Evolutionary conservation across 2,888 invertebrate species (phyloP), one percentile per base, ranked within the genome.

Genomic region (Habroteleia sp.): DNA sequence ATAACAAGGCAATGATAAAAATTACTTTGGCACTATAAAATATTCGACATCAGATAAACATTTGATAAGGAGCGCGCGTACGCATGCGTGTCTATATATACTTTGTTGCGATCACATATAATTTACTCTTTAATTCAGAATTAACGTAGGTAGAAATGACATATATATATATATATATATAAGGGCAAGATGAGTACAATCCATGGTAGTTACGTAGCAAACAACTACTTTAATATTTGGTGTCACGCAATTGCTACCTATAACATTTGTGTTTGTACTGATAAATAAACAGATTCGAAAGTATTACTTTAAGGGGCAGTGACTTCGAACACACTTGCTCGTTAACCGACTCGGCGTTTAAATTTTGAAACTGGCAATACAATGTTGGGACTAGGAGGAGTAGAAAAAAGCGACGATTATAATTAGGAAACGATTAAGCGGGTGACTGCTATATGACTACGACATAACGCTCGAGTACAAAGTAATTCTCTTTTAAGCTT

Each of bases 151-250:
- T 48, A 68, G 48, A 72, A 63, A 41, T 63, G 42, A 46, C 44
- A 39, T 58, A n/a, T n/a, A n/a, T n/a, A n/a, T n/a, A n/a, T n/a
- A n/a, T n/a, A n/a, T n/a, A n/a, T n/a, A n/a, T n/a, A 58, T 29
- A 56, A 63, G 73, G 72, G 76, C 71, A 73, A 65, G 69, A 72
- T 37, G 41, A 42, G 58, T 72, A 77, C 68, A 76, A 72, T 58
- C 31, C 39, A 42, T 58, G 11, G 52, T 84, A 84, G 84, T 85
- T 87, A 87, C 82, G 85, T 87, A 88, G 85, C 86, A 87, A 86
- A 86, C 85, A 85, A 84, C 82, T 86, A 85, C 83, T 87, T 87
- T 86, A 87, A 88, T 88, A 88, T 87, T 87, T 88, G 88, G 88
- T 82, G 82, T 86, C 83, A 83, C 83, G 81, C 80, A 79, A 81